Percentiles rank a stretch among this genome's conserved stretches.
Conservation (phyloP, 2,888 invertebrate species). For the Tyria jacobaeae region DNA sequence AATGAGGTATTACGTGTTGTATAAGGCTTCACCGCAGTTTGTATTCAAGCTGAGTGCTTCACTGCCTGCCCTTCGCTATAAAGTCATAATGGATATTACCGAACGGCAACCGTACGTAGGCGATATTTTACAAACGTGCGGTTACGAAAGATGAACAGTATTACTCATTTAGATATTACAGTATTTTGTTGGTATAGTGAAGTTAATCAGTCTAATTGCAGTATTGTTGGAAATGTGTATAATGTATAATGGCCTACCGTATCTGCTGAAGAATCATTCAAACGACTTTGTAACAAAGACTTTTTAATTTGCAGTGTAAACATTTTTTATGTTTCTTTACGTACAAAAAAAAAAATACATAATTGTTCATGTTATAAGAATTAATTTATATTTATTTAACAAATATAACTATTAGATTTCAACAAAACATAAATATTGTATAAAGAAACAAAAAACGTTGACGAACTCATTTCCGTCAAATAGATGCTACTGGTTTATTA, state of each 20-base stretch:
- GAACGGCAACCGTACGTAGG: slow-evolving; percentile 39
- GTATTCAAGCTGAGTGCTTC: slow-evolving; percentile 67
- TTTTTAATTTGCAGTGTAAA: not conserved
- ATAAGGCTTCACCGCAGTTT: slow-evolving; percentile 70
- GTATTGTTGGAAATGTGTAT: slow-evolving; percentile 4
- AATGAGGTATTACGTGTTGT: slow-evolving; percentile 69
- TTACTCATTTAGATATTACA: slow-evolving; percentile 19
- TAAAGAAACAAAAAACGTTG: too few species aligned
- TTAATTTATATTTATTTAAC: too few species aligned
- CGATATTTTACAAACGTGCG: slow-evolving; percentile 52
- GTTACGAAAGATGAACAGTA: slow-evolving; percentile 30
- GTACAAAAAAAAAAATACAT: too few species aligned
- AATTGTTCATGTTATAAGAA: too few species aligned
- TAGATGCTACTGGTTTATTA: too few species aligned
- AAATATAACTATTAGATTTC: too few species aligned
- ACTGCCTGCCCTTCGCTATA: slow-evolving; percentile 65
- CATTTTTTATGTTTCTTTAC: too few species aligned
- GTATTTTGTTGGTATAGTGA: slow-evolving; percentile 3
- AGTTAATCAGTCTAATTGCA: slow-evolving; percentile 13
- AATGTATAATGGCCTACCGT: slow-evolving; percentile 7
- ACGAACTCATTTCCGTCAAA: too few species aligned
- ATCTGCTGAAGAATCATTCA: not conserved
- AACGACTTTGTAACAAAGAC: slow-evolving; percentile 1
- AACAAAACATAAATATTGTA: too few species aligned
- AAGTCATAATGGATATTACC: slow-evolving; percentile 68